Percentiles rank a stretch among this genome's conserved stretches.
These are phyloP conservation scores for Neocrepidodera transversa DNA, from an alignment of 2,888 invertebrate species.

Conservation along the genomic window DNA sequence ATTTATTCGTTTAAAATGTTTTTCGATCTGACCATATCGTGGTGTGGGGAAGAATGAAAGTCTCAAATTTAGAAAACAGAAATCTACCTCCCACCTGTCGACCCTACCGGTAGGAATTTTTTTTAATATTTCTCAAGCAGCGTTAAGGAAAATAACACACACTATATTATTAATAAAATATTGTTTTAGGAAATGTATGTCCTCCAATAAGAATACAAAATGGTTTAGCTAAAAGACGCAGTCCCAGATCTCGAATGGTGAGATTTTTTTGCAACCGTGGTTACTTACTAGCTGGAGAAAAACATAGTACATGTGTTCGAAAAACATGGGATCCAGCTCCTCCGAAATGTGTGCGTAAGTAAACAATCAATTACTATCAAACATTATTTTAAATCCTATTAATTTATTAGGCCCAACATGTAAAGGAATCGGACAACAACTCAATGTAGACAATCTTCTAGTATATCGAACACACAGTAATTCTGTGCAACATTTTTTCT, in stretches of 20 bases:
- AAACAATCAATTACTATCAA: conserved; percentile 2
- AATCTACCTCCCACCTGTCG: no score
- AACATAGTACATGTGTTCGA: conserved; percentile 71
- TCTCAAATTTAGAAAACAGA: no score
- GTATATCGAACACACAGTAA: conserved; percentile 62
- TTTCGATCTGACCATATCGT: no score
- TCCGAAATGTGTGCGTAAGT: conserved; percentile 81
- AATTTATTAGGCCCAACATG: conserved; percentile 62
- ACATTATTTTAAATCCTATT: not conserved
- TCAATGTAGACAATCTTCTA: conserved; percentile 63
- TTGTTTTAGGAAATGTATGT: conserved; percentile 40
- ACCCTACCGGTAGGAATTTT: no score
- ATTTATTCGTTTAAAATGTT: no score
- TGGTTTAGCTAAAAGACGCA: conserved; percentile 55
- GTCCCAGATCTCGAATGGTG: conserved; percentile 63
- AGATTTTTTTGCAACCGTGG: conserved; percentile 68
- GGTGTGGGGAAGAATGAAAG: no score
- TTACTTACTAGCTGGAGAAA: conserved; percentile 73
- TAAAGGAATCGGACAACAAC: conserved; percentile 49
- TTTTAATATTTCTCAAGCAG: no score
- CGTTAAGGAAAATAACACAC: no score
- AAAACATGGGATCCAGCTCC: conserved; percentile 75
- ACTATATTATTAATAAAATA: no score
- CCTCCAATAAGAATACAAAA: conserved; percentile 46
- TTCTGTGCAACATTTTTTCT: conserved; percentile 70